Evolutionary conservation across 2,888 invertebrate genomes (phyloP), one percentile per base, ranked within the genome.

Genomic region (Heliconius cydno): DNA sequence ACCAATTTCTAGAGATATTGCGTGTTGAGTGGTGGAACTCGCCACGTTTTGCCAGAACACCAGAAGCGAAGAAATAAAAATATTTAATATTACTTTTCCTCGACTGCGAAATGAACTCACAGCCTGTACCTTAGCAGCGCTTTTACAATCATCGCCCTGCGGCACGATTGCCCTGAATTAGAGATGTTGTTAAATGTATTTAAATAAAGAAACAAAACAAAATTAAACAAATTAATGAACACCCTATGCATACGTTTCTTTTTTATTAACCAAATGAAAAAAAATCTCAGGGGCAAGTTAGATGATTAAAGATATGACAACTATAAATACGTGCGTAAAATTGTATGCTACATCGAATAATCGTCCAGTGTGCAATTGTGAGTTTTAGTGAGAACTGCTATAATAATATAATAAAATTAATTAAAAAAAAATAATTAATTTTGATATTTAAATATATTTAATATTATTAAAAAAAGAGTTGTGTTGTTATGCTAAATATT

Each of bases 201-300:
- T 57, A 7, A 22, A 57, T 22, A 63, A 9, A 2, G 0, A 30
- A 30, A 30, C 30, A 30, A 30, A 30, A 6, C 9, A 66, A 0
- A 19, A 30, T 30, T 66, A 34, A 38, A 68, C 0, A 10, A 38
- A 34, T 5, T 68, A 22, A 68, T 38, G 22, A 38, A 68, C 67
- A 10, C n/a, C 38, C 12, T 30, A 38, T 68, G n/a, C 60, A 60
- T 12, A 3, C 3, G 60, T n/a, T 60, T 60, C 10, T 60, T 60
- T 60, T 22, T 60, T 60, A n/a, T n/a, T 67, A 67, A 5, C 38
- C 38, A 1, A 67, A 19, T 67, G 30, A 3, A 67, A 67, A 67
- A 67, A 67, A 70, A 70, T 15, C n/a, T 70, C 70, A 70, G 70
- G 70, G 70, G 25, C 70, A 46, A 46, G 19, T 38, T 68, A 46